Evolutionary conservation across 1,140 invertebrate species (phyloP).

Genomic region (Lutraria rhynchaena): DNA sequence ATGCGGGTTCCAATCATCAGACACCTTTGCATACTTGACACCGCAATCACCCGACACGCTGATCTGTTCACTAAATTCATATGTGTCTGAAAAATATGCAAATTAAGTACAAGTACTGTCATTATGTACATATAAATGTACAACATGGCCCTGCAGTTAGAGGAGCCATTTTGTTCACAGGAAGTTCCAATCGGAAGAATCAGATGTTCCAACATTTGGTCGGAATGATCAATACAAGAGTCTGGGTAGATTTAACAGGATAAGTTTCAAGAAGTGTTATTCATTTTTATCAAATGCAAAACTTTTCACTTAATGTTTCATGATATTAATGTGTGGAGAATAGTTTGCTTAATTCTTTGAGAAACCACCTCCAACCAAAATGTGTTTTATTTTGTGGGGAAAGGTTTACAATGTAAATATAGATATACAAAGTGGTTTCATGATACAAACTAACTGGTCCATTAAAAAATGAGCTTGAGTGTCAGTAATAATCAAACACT

Average conservation of each 20-base stretch:
- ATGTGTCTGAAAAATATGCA: not conserved
- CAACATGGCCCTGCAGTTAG: not conserved
- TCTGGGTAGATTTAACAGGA: not conserved
- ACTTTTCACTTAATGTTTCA: too few relatives aligned
- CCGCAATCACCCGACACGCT: slow-evolving; percentile 56
- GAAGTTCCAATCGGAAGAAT: not conserved
- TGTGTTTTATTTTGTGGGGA: too few relatives aligned
- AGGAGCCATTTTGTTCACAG: not conserved
- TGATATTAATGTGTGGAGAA: too few relatives aligned
- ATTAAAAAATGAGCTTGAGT: too few relatives aligned
- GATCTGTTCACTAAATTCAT: not conserved
- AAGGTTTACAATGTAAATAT: too few relatives aligned
- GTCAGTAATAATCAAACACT: too few relatives aligned
- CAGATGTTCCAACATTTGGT: not conserved
- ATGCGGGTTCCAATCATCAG: slow-evolving; percentile 67
- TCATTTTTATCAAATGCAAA: too few relatives aligned
- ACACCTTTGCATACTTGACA: slow-evolving; percentile 56
- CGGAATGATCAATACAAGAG: not conserved
- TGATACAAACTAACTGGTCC: too few relatives aligned
- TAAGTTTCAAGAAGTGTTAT: too few relatives aligned
- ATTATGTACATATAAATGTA: not conserved
- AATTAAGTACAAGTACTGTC: not conserved
- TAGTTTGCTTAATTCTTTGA: too few relatives aligned
- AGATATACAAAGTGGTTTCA: too few relatives aligned
- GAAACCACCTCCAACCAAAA: too few relatives aligned